phyloP scores from a whole-genome alignment of 2,797 vertebrate species.

The Dallia pectoralis region DNA sequence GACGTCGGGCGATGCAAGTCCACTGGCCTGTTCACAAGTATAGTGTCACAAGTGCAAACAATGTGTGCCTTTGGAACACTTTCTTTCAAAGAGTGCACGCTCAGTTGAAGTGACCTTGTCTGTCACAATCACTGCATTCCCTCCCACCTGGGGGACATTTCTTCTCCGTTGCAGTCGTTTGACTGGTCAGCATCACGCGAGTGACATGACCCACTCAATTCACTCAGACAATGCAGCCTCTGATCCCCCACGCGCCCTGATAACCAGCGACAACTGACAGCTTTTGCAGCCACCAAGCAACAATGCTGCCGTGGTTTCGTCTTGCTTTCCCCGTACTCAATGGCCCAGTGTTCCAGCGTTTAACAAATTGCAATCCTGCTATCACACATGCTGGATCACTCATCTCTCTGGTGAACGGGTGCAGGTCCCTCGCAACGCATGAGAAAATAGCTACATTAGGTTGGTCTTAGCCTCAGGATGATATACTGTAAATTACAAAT shows the following conservation, averaged over 20 bases:
- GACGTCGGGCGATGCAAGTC: too few relatives aligned
- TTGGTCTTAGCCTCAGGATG: neutral
- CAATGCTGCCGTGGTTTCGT: conserved; percentile 7
- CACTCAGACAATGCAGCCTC: conserved; percentile 50
- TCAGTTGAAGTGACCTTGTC: neutral
- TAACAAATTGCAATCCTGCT: neutral
- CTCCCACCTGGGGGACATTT: conserved; percentile 23
- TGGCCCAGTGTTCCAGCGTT: neutral
- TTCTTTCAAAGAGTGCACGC: neutral
- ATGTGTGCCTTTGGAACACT: too few relatives aligned
- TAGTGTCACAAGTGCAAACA: too few relatives aligned
- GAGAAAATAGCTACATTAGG: neutral
- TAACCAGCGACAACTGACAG: conserved; percentile 32
- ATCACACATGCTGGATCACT: neutral
- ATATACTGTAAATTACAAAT: neutral
- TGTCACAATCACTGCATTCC: neutral
- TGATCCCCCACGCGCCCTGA: conserved; percentile 38
- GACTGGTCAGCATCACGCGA: conserved; percentile 58
- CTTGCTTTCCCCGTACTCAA: neutral
- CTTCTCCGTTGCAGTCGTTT: conserved; percentile 20
- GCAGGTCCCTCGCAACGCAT: neutral
- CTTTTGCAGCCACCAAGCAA: conserved; percentile 5
- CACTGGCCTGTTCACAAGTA: too few relatives aligned
- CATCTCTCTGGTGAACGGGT: neutral
- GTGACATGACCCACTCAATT: conserved; percentile 52